Percentiles rank a stretch among this genome's conserved stretches.
These are phyloP conservation scores for Diorhabda elongata DNA, from an alignment of 1,140 invertebrate species.

Conservation along the genomic window DNA sequence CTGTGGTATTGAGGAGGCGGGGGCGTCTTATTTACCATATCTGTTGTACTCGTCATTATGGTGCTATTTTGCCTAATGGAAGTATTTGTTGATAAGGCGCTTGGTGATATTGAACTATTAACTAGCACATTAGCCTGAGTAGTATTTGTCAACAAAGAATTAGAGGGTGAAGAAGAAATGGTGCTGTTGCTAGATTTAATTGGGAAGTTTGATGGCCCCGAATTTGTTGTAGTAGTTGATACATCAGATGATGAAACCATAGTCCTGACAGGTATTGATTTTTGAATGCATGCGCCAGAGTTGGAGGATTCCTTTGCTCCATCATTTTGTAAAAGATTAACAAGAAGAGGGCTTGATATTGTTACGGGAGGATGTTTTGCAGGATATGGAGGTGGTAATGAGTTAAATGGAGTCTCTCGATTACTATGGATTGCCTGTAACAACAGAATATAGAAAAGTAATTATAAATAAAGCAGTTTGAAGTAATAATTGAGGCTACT, in stretches of 20 bases:
- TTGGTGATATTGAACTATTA: conserved; percentile 33
- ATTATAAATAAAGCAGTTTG: background rate
- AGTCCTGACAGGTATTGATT: conserved; percentile 1
- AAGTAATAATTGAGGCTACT: conserved; percentile 28
- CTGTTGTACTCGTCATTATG: conserved; percentile 28
- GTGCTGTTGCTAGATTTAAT: conserved; percentile 14
- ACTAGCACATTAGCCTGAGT: conserved; percentile 31
- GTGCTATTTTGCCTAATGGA: conserved; percentile 31
- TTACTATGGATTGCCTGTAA: conserved; percentile 15
- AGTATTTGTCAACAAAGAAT: conserved; percentile 15
- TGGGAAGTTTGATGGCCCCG: background rate
- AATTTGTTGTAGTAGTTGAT: conserved; percentile 11
- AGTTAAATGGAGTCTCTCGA: conserved; percentile 34
- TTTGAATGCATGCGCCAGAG: conserved; percentile 5
- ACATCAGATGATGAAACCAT: conserved; percentile 4
- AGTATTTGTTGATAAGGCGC: conserved; percentile 36
- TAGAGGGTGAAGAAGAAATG: conserved; percentile 9
- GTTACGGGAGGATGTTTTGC: conserved; percentile 55
- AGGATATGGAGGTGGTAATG: conserved; percentile 47
- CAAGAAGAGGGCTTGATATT: conserved; percentile 82
- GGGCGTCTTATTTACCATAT: conserved; percentile 16
- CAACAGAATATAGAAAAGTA: background rate
- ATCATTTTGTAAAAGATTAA: conserved; percentile 87
- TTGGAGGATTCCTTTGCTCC: conserved; percentile 46
- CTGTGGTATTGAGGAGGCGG: conserved; percentile 22